Conservation (phyloP, 2,888 invertebrate species). For the Schizotus pectinicornis region DNA sequence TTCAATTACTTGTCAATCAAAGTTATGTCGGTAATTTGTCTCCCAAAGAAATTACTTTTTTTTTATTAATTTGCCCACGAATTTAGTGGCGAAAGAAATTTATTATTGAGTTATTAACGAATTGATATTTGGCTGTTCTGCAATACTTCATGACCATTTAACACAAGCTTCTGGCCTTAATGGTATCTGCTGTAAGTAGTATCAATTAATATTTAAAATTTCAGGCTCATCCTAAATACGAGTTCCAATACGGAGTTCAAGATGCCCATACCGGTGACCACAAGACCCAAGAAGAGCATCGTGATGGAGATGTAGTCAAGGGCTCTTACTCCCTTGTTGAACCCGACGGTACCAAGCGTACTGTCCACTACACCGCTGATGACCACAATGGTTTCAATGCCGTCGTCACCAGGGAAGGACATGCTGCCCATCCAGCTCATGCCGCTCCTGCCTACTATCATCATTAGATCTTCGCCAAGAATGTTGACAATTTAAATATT, state of each 20-base stretch:
- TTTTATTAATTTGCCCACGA: neutral
- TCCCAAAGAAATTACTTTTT: no score
- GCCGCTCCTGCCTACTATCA: slow-evolving; percentile 2
- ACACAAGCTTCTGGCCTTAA: no score
- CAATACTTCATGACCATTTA: no score
- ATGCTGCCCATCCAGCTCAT: slow-evolving; percentile 61
- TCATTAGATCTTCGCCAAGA: neutral
- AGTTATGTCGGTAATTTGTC: no score
- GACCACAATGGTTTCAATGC: slow-evolving; percentile 76
- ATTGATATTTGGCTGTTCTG: no score
- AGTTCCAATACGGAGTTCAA: slow-evolving; percentile 70
- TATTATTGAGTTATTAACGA: no score
- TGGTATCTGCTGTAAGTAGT: no score
- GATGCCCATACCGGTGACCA: slow-evolving; percentile 67
- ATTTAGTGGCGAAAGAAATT: no score
- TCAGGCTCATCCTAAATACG: slow-evolving; percentile 66
- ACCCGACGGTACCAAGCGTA: slow-evolving; percentile 56
- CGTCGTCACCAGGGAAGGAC: slow-evolving; percentile 70
- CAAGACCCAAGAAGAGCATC: slow-evolving; percentile 59
- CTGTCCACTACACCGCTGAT: slow-evolving; percentile 73
- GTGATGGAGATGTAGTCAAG: slow-evolving; percentile 68
- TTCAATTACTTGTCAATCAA: no score
- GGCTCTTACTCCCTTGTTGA: slow-evolving; percentile 63
- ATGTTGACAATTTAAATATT: neutral
- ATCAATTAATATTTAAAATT: neutral